A percentile compares a stretch with the other conserved stretches of the same genome.
phyloP scores from a whole-genome alignment of 2,888 invertebrate genomes.

The Drosophila neutralis region DNA sequence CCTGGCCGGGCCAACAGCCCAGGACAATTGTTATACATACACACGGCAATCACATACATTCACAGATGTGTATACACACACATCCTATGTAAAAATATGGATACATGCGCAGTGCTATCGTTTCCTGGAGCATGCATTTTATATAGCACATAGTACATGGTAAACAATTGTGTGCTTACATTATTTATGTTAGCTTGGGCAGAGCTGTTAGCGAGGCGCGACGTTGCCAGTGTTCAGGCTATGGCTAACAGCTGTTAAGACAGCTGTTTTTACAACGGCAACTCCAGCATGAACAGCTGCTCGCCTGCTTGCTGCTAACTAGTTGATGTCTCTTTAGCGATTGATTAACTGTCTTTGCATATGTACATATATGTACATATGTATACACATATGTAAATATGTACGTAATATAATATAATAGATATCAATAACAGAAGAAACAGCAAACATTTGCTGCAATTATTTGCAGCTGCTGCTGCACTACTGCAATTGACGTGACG shows the following conservation, averaged over 20 bases:
- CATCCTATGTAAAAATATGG: background rate
- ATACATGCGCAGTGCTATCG: conserved; percentile 53
- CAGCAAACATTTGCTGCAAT: conserved; percentile 26
- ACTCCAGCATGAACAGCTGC: conserved; percentile 39
- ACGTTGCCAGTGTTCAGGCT: conserved; percentile 42
- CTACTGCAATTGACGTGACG: conserved; percentile 46
- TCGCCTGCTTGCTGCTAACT: conserved; percentile 24
- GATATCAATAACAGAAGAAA: conserved; percentile 1
- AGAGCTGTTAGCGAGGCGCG: conserved; percentile 26
- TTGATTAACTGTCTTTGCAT: conserved; percentile 13
- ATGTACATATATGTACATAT: background rate
- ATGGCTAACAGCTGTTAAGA: conserved; percentile 57
- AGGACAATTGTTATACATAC: conserved; percentile 57
- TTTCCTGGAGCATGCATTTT: conserved; percentile 45
- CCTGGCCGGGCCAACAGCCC: conserved; percentile 65
- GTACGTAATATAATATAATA: background rate
- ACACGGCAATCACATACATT: conserved; percentile 17
- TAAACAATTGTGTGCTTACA: conserved; percentile 4
- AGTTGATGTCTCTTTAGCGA: background rate
- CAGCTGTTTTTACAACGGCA: conserved; percentile 50
- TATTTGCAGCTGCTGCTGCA: conserved; percentile 27
- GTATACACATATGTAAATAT: background rate
- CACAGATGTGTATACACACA: conserved; percentile 5
- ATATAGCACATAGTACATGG: background rate
- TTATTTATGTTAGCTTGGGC: conserved; percentile 12